phyloP scores from a whole-genome alignment of 2,888 invertebrate species.

The Drosophila infuscata region DNA sequence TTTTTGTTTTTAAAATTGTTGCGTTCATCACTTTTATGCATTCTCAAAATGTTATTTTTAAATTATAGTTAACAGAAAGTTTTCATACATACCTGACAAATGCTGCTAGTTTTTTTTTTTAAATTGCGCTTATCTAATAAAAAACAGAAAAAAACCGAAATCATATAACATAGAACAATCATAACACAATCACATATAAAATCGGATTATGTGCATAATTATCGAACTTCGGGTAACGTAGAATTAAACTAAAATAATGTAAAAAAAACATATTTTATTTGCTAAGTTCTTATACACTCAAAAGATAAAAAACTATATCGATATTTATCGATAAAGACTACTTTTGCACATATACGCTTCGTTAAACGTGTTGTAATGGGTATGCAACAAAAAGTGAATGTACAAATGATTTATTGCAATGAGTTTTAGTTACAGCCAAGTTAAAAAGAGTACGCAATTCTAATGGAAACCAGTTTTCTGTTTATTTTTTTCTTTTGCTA shows the following conservation, averaged over 20 bases:
- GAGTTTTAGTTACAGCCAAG: not conserved
- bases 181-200: no score
- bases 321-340: not conserved
- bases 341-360: not conserved
- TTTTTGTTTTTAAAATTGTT: not conserved
- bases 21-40: no score
- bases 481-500: not conserved
- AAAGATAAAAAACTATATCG: not conserved
- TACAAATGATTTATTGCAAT: slow-evolving; percentile 41
- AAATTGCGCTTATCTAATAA: not conserved
- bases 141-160: no score
- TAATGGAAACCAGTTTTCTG: slow-evolving; percentile 74
- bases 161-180: no score
- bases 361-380: not conserved
- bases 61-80: not conserved
- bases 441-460: slow-evolving; percentile 36
- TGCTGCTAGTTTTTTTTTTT: not conserved
- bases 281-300: not conserved
- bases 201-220: not conserved
- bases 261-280: not conserved
- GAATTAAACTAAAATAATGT: not conserved
- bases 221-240: not conserved
- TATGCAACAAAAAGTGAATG: slow-evolving; percentile 48
- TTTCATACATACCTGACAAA: not conserved
- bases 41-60: no score